phyloP scores from a whole-genome alignment of 53 echinoderm and acorn worm genomes.

The Apostichopus leukothele region DNA sequence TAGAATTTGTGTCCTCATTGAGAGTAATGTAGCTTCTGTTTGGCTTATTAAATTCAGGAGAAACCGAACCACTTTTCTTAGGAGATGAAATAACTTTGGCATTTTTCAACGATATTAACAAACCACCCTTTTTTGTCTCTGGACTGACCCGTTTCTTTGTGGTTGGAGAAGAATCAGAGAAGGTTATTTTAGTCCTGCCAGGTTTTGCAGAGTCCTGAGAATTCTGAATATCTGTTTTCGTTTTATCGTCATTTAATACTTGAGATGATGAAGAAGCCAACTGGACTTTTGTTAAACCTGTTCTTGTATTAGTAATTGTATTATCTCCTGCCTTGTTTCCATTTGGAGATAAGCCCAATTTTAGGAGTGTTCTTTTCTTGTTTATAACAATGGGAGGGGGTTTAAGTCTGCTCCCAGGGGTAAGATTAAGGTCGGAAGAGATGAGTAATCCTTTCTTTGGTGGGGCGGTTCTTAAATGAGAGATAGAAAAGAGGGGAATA shows the following conservation, averaged over 20 bases:
- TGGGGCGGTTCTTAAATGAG: neutral
- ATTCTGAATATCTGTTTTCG: neutral
- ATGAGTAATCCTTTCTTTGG: conserved; percentile 19
- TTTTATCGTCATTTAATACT: neutral
- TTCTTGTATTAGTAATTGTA: neutral
- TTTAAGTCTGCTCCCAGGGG: conserved; percentile 60
- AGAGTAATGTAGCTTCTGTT: neutral
- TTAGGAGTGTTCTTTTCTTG: conserved; percentile 50
- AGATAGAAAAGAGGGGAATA: neutral
- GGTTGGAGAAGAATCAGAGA: neutral
- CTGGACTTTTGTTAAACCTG: neutral
- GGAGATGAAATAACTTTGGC: neutral
- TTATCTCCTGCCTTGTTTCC: neutral
- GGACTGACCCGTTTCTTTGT: neutral
- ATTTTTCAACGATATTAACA: conserved; percentile 1
- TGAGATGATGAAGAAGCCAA: neutral
- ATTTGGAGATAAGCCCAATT: neutral
- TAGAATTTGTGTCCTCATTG: neutral
- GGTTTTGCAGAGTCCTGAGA: conserved; percentile 1
- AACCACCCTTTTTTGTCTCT: neutral
- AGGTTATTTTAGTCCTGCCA: conserved; percentile 18
- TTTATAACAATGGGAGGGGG: conserved; percentile 76
- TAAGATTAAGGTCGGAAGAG: neutral
- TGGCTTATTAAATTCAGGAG: neutral
- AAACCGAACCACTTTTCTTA: neutral